These are phyloP conservation scores for Geococcyx californianus DNA, from an alignment of 2,113 vertebrate genomes.

Conservation along the genomic window DNA sequence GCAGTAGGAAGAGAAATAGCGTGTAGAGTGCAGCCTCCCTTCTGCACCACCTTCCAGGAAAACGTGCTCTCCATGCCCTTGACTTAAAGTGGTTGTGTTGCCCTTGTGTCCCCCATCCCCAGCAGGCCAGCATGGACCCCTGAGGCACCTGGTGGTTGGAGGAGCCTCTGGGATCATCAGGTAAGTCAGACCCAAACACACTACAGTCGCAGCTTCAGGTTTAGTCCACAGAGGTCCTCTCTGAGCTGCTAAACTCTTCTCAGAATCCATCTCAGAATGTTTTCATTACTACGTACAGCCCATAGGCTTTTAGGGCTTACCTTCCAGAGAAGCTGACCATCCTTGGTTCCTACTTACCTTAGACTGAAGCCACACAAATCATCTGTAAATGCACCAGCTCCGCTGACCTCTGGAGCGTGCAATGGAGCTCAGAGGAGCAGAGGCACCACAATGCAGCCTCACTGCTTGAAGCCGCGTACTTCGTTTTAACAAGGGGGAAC, in stretches of 20 bases:
- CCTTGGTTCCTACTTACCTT: neutral
- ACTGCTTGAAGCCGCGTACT: neutral
- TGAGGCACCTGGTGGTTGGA: neutral
- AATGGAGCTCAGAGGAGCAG: neutral
- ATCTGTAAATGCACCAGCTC: neutral
- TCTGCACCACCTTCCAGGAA: neutral
- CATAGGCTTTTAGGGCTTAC: neutral
- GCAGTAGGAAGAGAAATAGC: neutral
- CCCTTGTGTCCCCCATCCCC: neutral
- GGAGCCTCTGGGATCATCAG: neutral
- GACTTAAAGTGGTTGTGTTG: neutral
- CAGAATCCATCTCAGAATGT: neutral
- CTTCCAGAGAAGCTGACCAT: neutral
- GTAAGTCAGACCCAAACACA: neutral
- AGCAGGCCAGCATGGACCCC: neutral
- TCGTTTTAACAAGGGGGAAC: neutral
- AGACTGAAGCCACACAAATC: neutral
- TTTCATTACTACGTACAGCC: neutral
- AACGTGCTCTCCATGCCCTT: rapidly evolving
- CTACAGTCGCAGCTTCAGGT: neutral
- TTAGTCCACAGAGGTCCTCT: neutral
- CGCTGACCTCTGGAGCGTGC: rapidly evolving
- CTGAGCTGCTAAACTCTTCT: neutral
- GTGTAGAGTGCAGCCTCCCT: neutral
- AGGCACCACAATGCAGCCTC: rapidly evolving